Evolutionary conservation across 1,140 invertebrate genomes (phyloP).

Genomic region (Gryllus bimaculatus): DNA sequence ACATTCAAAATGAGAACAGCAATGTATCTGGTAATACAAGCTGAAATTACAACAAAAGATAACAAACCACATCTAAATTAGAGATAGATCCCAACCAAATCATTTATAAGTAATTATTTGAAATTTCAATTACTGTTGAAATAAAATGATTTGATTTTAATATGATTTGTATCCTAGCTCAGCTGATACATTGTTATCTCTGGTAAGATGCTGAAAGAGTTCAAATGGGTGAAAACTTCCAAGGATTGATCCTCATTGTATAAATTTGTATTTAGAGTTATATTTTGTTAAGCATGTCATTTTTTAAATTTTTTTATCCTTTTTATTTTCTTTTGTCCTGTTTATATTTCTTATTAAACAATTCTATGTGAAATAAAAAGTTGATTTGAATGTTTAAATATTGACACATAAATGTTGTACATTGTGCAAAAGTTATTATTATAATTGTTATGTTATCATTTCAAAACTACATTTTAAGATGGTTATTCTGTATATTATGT

Average conservation of each 20-base stretch:
- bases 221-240: neutral
- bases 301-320: neutral
- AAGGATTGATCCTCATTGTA: neutral
- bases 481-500: too few species aligned
- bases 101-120: conserved; percentile 8
- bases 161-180: neutral
- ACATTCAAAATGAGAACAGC: conserved; percentile 17
- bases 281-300: neutral
- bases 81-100: neutral
- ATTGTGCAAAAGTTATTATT: too few species aligned
- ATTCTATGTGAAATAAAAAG: too few species aligned
- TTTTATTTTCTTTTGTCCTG: too few species aligned
- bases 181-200: neutral
- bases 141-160: conserved; percentile 6
- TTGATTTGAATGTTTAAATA: too few species aligned
- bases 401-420: too few species aligned
- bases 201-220: neutral
- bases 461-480: too few species aligned
- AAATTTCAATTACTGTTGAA: neutral
- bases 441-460: too few species aligned
- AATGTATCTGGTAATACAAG: conserved; percentile 21
- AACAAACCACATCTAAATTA: conserved; percentile 8
- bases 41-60: conserved; percentile 12
- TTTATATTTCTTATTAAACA: too few species aligned
- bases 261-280: neutral